Percentiles rank a stretch among this genome's conserved stretches.
Evolutionary conservation across 2,113 vertebrate species (phyloP).

Genomic region (Archocentrus centrarchus): DNA sequence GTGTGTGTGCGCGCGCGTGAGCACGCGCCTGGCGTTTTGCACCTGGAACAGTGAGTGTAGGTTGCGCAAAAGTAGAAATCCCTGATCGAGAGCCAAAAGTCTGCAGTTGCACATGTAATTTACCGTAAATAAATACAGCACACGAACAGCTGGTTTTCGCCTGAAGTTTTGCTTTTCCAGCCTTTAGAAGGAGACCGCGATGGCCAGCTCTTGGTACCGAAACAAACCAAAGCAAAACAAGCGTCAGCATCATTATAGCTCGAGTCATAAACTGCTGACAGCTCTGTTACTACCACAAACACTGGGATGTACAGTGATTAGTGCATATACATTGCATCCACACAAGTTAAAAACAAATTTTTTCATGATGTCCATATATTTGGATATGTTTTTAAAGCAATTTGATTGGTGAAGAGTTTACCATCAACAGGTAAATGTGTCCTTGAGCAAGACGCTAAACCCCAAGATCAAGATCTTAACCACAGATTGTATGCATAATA

Average conservation of each 20-base stretch:
- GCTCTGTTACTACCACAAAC: background rate
- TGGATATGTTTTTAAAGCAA: background rate
- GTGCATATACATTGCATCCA: background rate
- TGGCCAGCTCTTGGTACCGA: background rate
- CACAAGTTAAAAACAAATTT: background rate
- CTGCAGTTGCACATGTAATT: background rate
- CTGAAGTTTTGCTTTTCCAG: background rate
- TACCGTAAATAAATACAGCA: background rate
- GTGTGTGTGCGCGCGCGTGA: background rate
- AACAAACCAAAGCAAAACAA: background rate
- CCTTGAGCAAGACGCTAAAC: background rate
- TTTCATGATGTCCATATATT: background rate
- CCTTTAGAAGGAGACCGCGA: background rate
- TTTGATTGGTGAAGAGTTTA: background rate
- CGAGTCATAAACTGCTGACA: background rate
- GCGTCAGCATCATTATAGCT: background rate
- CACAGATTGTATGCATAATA: background rate
- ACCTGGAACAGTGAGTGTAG: constrained; percentile 61
- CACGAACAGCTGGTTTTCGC: background rate
- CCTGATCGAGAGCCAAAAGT: background rate
- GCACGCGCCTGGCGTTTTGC: constrained; percentile 28
- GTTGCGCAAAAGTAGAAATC: constrained; percentile 54
- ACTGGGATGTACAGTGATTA: background rate
- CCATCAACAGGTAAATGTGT: background rate
- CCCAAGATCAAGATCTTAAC: background rate